Conservation (phyloP, 2,113 vertebrate species). For the Bubalus kerabau region DNA sequence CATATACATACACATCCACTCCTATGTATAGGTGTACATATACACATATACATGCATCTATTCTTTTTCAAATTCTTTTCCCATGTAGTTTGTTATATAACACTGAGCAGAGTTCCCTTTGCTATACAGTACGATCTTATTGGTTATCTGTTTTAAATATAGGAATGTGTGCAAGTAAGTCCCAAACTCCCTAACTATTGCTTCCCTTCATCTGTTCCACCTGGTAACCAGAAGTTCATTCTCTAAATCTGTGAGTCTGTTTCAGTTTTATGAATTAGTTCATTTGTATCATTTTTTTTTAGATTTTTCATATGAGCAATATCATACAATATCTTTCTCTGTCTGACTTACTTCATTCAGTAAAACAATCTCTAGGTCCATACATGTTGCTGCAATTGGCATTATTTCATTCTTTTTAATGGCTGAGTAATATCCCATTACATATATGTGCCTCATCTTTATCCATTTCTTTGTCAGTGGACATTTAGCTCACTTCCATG, state of each 20-base stretch:
- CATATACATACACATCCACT: background rate
- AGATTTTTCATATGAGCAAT: background rate
- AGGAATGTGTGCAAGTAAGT: background rate
- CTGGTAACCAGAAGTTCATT: background rate
- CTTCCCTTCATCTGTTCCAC: background rate
- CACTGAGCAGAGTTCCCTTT: background rate
- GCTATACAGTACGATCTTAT: background rate
- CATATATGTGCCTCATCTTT: background rate
- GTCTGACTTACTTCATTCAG: background rate
- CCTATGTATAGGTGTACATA: background rate
- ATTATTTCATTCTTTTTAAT: background rate
- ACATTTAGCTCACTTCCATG: background rate
- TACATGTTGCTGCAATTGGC: background rate
- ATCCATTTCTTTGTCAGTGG: background rate
- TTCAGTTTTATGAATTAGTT: background rate
- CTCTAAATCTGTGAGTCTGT: background rate
- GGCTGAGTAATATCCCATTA: background rate
- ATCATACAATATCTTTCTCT: background rate
- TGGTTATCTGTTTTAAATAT: background rate
- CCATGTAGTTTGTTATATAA: background rate
- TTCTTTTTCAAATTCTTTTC: background rate
- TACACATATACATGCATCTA: background rate
- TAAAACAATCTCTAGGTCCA: background rate
- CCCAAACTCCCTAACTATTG: background rate
- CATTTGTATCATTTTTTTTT: background rate